These are phyloP conservation scores for Kryptopterus vitreolus DNA, from an alignment of 2,797 vertebrate species.

Conservation along the genomic window DNA sequence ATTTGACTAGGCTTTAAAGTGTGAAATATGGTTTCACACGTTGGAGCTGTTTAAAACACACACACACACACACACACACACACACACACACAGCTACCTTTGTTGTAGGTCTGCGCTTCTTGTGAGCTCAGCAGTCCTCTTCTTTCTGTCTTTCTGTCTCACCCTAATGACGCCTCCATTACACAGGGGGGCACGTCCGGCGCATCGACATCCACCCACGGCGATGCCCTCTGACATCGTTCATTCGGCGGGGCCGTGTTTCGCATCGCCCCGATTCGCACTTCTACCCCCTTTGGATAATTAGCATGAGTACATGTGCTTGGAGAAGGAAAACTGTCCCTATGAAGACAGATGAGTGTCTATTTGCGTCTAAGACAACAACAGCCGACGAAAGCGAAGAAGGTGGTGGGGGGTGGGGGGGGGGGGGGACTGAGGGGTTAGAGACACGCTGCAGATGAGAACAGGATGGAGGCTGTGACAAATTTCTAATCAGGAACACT, in stretches of 20 bases:
- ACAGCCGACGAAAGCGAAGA: constrained; percentile 9
- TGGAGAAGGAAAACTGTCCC: background rate
- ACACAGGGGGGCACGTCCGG: constrained; percentile 64
- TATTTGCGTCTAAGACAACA: background rate
- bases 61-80: too few species aligned
- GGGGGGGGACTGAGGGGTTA: constrained; percentile 14
- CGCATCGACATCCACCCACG: constrained; percentile 47
- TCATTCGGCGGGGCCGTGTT: constrained; percentile 4
- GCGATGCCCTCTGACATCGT: constrained; percentile 62
- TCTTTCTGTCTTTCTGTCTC: background rate
- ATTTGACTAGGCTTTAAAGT: background rate
- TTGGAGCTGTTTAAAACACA: background rate
- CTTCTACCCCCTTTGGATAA: constrained; percentile 28
- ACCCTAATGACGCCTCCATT: constrained; percentile 36
- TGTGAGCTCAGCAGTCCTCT: background rate
- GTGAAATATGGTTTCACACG: background rate
- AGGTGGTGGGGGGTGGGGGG: too few species aligned
- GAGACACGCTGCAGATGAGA: background rate
- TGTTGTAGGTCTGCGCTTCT: background rate
- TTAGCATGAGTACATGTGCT: constrained; percentile 29
- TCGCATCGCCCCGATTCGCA: constrained; percentile 14
- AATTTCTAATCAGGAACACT: constrained; percentile 79
- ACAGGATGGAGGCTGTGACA: constrained; percentile 48
- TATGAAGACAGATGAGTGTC: background rate
- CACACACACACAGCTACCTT: background rate